Evolutionary conservation across 2,797 vertebrate species (phyloP).

Genomic region (Sebastolobus alascanus): DNA sequence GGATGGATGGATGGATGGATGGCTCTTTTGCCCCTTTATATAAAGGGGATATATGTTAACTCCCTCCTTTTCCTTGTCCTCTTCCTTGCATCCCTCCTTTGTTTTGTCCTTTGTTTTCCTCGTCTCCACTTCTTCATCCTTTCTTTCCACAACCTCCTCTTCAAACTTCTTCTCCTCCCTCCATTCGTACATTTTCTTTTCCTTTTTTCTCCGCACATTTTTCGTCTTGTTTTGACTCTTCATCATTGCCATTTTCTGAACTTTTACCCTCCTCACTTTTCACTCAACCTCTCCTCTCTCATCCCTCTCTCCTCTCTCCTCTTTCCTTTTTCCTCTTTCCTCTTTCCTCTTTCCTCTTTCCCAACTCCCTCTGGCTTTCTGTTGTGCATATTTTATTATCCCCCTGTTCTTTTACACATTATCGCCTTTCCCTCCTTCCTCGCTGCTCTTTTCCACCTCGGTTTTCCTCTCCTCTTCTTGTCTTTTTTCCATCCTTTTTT

Average conservation of each 20-base stretch:
- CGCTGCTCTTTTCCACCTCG: background rate
- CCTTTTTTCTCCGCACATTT: background rate
- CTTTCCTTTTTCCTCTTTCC: too few relatives aligned
- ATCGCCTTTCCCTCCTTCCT: background rate
- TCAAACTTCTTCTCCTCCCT: background rate
- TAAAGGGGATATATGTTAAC: slow-evolving; percentile 8
- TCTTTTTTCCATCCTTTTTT: background rate
- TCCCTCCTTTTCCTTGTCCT: background rate
- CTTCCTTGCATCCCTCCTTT: slow-evolving; percentile 13
- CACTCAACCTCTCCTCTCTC: background rate
- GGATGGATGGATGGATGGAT: background rate
- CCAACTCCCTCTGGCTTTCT: background rate
- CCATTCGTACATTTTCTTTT: background rate
- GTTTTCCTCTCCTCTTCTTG: background rate
- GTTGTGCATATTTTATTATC: background rate
- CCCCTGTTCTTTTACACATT: too few relatives aligned
- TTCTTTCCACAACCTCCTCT: background rate
- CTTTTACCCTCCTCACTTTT: slow-evolving; percentile 8
- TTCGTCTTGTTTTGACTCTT: background rate
- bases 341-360: background rate
- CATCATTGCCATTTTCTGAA: background rate
- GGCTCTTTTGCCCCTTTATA: background rate
- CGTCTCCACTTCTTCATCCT: background rate
- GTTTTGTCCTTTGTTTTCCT: background rate
- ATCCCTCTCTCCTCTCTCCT: background rate